These are phyloP conservation scores for Phenganax stokvisi DNA, from an alignment of 92 coral and sea anemone species.

Conservation along the genomic window DNA sequence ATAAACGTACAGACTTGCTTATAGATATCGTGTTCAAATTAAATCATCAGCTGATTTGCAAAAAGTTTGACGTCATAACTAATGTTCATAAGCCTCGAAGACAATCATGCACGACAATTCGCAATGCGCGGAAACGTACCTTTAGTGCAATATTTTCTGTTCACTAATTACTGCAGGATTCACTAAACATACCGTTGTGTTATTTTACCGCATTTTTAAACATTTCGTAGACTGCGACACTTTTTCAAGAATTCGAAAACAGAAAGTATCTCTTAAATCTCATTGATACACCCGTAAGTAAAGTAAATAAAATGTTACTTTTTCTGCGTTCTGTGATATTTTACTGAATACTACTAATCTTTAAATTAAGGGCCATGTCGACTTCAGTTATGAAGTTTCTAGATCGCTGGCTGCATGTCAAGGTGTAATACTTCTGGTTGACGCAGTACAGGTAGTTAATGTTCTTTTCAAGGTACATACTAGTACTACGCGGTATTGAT, in stretches of 20 bases:
- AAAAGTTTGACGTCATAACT: too few species aligned
- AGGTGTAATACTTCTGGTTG: constrained; percentile 87
- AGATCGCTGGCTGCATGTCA: constrained; percentile 96
- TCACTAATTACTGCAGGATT: neutral
- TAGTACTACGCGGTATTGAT: neutral
- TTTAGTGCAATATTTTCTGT: too few species aligned
- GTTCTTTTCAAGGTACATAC: neutral
- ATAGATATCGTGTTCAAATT: too few species aligned
- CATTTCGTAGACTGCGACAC: constrained; percentile 67
- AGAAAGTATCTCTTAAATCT: constrained; percentile 76
- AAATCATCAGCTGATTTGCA: too few species aligned
- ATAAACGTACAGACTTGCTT: too few species aligned
- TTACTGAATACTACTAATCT: neutral
- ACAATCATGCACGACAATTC: too few species aligned
- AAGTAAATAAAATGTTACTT: too few species aligned
- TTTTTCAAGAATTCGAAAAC: constrained; percentile 65
- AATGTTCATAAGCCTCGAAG: too few species aligned
- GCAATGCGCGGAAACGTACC: too few species aligned
- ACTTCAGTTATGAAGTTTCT: constrained; percentile 95
- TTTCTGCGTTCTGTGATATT: too few species aligned
- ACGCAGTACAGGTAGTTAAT: constrained; percentile 81
- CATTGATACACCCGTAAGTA: constrained; percentile 94
- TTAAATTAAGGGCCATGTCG: constrained; percentile 79
- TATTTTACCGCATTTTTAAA: neutral
- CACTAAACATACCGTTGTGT: neutral